Conservation (phyloP, 2,113 vertebrate genomes). For the Elaphurus davidianus region DNA sequence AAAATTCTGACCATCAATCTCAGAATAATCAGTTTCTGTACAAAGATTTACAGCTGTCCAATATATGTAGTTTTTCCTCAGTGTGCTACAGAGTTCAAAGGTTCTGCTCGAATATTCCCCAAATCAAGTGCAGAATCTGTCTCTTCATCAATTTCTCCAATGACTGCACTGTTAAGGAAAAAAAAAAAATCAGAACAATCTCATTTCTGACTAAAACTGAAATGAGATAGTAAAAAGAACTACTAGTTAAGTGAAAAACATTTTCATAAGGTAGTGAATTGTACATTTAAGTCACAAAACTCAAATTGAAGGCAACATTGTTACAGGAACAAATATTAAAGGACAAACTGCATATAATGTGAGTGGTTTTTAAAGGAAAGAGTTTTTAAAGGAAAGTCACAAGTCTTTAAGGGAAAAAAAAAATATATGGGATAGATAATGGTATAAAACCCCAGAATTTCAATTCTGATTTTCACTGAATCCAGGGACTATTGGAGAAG, state of each 20-base stretch:
- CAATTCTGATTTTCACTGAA: background rate
- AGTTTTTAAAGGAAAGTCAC: background rate
- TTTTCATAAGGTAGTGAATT: background rate
- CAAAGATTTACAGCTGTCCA: conserved; percentile 82
- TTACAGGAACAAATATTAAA: background rate
- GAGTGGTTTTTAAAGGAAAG: background rate
- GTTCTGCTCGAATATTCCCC: conserved; percentile 97
- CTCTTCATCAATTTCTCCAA: conserved; percentile 99
- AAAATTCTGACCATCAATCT: conserved; percentile 66
- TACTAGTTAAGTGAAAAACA: background rate
- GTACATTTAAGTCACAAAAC: background rate
- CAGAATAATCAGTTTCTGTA: conserved; percentile 79
- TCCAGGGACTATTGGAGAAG: background rate
- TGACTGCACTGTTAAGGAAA: conserved; percentile 88
- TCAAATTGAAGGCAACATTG: background rate
- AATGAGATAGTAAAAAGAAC: background rate
- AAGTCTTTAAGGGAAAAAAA: background rate
- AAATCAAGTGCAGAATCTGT: conserved; percentile 97
- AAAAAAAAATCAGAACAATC: conserved; percentile 31
- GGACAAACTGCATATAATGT: background rate
- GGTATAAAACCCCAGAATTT: background rate
- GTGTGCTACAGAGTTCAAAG: conserved; percentile 96
- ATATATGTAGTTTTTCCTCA: conserved; percentile 77
- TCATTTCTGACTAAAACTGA: conserved; percentile 19
- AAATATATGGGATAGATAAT: background rate